These are phyloP conservation scores for Bubo blakistoni DNA, from an alignment of 2,113 vertebrate genomes.

Conservation along the genomic window DNA sequence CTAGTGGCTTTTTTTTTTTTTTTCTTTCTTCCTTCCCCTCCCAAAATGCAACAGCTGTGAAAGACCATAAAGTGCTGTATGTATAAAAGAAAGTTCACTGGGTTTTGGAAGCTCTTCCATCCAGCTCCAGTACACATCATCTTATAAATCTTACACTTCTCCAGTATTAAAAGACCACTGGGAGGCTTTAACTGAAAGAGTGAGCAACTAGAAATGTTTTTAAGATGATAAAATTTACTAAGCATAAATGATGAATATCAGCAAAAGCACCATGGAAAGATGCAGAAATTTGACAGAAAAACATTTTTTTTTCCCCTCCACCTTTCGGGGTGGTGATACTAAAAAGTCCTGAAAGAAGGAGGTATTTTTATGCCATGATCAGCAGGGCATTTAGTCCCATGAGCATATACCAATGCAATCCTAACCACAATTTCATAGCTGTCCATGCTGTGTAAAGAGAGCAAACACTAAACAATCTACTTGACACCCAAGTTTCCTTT, in stretches of 20 bases:
- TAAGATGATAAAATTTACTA: not conserved
- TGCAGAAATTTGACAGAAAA: not conserved
- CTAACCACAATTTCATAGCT: not conserved
- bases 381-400: not conserved
- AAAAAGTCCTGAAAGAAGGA: not conserved
- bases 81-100: not conserved
- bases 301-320: fast-evolving
- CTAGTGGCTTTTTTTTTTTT: not conserved
- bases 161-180: not conserved
- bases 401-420: not conserved
- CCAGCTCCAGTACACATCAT: not conserved
- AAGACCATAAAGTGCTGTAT: not conserved
- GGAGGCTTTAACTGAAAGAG: not conserved
- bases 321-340: not conserved
- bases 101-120: not conserved
- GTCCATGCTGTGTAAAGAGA: not conserved
- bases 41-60: not conserved
- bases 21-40: not conserved
- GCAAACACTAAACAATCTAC: not conserved
- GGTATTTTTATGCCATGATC: not conserved
- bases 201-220: not conserved
- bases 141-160: not conserved
- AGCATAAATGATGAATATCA: not conserved
- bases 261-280: not conserved
- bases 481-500: not conserved